Conservation (phyloP, 1,140 invertebrate genomes). For the Drosophila pectinifera region DNA sequence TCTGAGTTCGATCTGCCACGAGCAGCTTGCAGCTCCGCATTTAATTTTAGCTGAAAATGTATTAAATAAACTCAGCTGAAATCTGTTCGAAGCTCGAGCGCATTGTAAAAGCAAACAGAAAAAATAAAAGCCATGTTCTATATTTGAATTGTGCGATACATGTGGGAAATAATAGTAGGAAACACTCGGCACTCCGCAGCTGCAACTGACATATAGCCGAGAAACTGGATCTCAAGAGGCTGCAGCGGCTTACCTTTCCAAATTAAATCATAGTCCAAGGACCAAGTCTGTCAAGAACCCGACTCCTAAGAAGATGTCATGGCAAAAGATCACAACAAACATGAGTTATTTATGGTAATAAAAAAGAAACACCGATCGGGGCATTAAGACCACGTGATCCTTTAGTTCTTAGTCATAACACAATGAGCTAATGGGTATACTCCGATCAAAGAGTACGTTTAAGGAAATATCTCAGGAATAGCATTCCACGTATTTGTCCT, state of each 20-base stretch:
- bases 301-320: conserved; percentile 30
- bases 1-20: too few species aligned
- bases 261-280: conserved; percentile 25
- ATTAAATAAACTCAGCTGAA: conserved; percentile 39
- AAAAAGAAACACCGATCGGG: neutral
- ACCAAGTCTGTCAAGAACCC: conserved; percentile 13
- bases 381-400: neutral
- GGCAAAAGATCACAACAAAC: conserved; percentile 42
- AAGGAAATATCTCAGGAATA: neutral
- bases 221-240: conserved; percentile 39
- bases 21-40: neutral
- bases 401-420: neutral
- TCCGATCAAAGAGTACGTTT: neutral
- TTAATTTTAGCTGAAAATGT: conserved; percentile 19
- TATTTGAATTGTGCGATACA: conserved; percentile 12
- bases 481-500: too few species aligned
- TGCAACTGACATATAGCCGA: conserved; percentile 8
- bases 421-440: too few species aligned
- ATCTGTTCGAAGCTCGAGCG: conserved; percentile 14
- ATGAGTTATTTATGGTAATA: conserved; percentile 3
- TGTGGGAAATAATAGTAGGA: conserved; percentile 24
- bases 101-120: conserved; percentile 2
- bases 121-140: conserved; percentile 30
- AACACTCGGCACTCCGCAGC: conserved; percentile 18
- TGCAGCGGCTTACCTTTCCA: conserved; percentile 17